Evolutionary conservation across 2,888 invertebrate species (phyloP).

Genomic region (Macrophya alboannulata): DNA sequence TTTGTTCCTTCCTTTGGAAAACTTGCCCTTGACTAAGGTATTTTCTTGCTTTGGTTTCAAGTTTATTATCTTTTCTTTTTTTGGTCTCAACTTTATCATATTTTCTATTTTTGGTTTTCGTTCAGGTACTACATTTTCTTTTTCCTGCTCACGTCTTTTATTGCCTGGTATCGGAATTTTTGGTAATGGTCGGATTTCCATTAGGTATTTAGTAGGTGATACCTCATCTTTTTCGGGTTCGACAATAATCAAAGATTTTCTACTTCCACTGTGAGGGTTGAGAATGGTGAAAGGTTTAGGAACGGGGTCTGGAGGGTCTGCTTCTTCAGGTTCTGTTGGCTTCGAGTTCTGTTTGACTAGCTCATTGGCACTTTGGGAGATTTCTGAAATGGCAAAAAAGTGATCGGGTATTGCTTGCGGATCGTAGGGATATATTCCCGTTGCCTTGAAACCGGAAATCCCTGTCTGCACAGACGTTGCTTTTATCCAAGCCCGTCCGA

Average conservation of each 20-base stretch:
- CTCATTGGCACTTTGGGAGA: constrained; percentile 6
- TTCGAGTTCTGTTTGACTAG: constrained; percentile 7
- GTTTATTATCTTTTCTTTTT: no score
- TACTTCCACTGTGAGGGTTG: not conserved
- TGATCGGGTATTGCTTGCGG: constrained; percentile 60
- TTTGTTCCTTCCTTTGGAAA: constrained; percentile 20
- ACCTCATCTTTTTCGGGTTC: not conserved
- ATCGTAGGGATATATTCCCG: constrained; percentile 59
- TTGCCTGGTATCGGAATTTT: not conserved
- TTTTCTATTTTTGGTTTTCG: constrained; percentile 17
- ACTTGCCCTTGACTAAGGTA: constrained; percentile 2
- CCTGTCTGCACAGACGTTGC: constrained; percentile 60
- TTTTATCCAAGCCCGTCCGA: constrained; percentile 58
- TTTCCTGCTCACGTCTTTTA: constrained; percentile 21
- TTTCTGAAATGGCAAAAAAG: constrained; percentile 59
- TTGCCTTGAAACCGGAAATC: constrained; percentile 58
- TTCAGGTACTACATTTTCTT: constrained; percentile 25
- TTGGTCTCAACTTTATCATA: no score
- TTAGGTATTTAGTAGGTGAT: constrained; percentile 2
- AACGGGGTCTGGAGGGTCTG: constrained; percentile 12
- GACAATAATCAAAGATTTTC: not conserved
- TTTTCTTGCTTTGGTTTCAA: no score
- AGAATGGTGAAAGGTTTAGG: not conserved
- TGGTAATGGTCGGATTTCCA: constrained; percentile 24
- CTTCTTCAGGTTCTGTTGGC: not conserved